phyloP scores from a whole-genome alignment of 2,113 vertebrate species.

The Sceloporus tristichus region DNA sequence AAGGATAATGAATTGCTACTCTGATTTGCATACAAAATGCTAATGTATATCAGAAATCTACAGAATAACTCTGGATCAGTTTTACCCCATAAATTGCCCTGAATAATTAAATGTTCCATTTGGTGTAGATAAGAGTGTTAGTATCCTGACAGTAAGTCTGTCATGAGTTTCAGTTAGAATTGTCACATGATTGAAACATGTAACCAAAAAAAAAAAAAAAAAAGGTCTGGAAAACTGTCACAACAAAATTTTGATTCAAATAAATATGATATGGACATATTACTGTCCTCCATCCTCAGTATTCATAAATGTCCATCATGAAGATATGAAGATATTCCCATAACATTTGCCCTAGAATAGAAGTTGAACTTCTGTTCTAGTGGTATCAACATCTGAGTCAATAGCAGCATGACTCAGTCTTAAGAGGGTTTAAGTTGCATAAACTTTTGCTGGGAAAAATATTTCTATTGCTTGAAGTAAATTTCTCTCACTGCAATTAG shows the following conservation, averaged over 20 bases:
- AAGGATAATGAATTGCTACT: background rate
- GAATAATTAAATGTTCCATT: background rate
- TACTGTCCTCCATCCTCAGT: background rate
- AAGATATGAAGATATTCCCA: conserved; percentile 23
- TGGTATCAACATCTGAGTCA: conserved; percentile 17
- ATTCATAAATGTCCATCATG: background rate
- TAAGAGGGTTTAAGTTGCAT: background rate
- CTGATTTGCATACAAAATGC: background rate
- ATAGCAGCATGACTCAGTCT: conserved; percentile 14
- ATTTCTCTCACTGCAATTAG: background rate
- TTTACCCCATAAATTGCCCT: background rate
- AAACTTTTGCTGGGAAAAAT: conserved; percentile 5
- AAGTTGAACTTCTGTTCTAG: background rate
- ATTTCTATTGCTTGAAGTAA: conserved; percentile 17
- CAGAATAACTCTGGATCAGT: background rate
- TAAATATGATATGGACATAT: background rate
- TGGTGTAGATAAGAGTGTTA: background rate
- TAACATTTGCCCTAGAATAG: conserved; percentile 27
- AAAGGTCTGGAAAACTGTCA: conserved; percentile 4
- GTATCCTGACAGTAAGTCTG: background rate
- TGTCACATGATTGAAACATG: conserved; percentile 1
- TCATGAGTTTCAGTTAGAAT: conserved; percentile 16
- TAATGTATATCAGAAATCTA: background rate
- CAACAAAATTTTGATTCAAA: conserved; percentile 25
- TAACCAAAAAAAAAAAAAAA: background rate